Evolutionary conservation across 2,888 invertebrate species (phyloP), one percentile per base, ranked within the genome.

Genomic region (Hemistola chrysoprasaria): DNA sequence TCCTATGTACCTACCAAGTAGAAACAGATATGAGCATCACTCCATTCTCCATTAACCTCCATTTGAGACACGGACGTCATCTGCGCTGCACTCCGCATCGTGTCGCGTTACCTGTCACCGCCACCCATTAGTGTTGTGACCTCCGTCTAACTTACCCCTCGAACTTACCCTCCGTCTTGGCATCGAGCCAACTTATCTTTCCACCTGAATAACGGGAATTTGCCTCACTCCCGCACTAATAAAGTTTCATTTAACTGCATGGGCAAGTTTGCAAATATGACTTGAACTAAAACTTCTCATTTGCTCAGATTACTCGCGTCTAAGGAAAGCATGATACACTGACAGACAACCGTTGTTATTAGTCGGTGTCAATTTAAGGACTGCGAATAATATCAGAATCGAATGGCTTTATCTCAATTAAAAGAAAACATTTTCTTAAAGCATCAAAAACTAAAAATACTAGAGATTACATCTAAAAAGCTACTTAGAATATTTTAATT

Each of bases 91-190:
- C 87, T 87, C 84, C 84, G 82, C 80, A 78, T 76, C 59, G 59
- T 78, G 76, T 87, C 86, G 61, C 67, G 66, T 88, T 88, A 87
- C 88, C 84, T 87, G 87, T 84, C 86, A 78, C 69, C 62, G 65
- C 51, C 79, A 76, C 70, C 85, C 84, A 87, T 88, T 88, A 88
- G 80, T 65, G 70, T 62, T 57, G 56, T 79, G 82, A 86, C 85
- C 83, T 82, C 77, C 73, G 64, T 71, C 69, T 69, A 73, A 78
- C 73, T 71, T 78, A 76, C 81, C 76, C 38, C 48, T 48, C 46
- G 45, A 52, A 51, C 74, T 75, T 72, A 70, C 72, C 71, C 74
- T 64, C 65, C 54, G 56, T 75, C 79, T 82, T 78, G 72, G 71
- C 63, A 35, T 31, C 38, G 23, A 20, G 67, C 70, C 74, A 74